phyloP scores from a whole-genome alignment of 1,140 invertebrate species.

The Augochlora pura region DNA sequence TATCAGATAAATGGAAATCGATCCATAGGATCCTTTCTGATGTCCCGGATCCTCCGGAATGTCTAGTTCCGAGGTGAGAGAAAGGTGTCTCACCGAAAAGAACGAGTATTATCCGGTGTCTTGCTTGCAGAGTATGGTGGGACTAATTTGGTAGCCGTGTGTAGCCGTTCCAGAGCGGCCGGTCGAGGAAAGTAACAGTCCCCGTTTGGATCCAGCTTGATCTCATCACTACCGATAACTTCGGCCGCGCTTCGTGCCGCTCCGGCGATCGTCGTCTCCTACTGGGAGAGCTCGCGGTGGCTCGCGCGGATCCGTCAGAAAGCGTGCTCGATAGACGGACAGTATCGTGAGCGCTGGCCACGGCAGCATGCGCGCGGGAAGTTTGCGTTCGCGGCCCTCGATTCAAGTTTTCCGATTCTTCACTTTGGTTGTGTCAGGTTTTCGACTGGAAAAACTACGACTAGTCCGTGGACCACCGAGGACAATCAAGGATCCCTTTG shows the following conservation, averaged over 20 bases:
- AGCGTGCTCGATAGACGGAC: constrained; percentile 51
- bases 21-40: too few species aligned
- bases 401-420: background rate
- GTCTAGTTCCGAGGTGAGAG: too few species aligned
- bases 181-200: constrained; percentile 17
- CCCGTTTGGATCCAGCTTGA: constrained; percentile 30
- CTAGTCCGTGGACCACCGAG: too few species aligned
- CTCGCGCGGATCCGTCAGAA: constrained; percentile 57
- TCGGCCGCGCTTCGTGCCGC: constrained; percentile 48
- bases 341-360: constrained; percentile 60
- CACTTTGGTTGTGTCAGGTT: background rate
- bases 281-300: constrained; percentile 21
- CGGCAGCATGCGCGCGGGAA: constrained; percentile 59
- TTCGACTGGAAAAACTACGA: background rate
- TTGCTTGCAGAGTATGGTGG: too few species aligned
- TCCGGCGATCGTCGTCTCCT: constrained; percentile 52
- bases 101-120: too few species aligned
- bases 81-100: too few species aligned
- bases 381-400: constrained; percentile 19
- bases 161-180: constrained; percentile 10
- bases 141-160: background rate
- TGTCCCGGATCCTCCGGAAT: too few species aligned
- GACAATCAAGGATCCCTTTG: too few species aligned
- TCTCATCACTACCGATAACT: constrained; percentile 45
- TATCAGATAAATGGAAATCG: too few species aligned